A percentile compares a stretch with the other conserved stretches of the same genome.
These are phyloP conservation scores for Callipepla squamata DNA, from an alignment of 2,113 vertebrate genomes.

Conservation along the genomic window DNA sequence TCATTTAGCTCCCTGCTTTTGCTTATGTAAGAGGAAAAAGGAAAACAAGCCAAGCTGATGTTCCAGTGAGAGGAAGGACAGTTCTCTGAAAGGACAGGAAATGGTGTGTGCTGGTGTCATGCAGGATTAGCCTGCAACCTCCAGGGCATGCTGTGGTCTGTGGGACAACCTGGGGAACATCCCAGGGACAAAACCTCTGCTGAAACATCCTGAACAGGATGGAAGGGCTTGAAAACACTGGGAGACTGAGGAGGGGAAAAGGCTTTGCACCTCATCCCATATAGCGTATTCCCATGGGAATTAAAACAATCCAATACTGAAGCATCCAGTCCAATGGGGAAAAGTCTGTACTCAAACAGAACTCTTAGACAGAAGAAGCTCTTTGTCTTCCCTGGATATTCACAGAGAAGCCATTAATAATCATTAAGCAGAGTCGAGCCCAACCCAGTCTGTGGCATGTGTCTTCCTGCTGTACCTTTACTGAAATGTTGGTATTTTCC, in stretches of 20 bases:
- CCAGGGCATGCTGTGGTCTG: background rate
- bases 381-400: background rate
- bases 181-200: background rate
- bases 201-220: background rate
- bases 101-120: background rate
- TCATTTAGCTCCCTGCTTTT: background rate
- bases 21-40: background rate
- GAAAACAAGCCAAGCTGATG: background rate
- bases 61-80: background rate
- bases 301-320: background rate
- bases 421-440: background rate
- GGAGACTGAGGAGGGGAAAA: background rate
- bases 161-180: background rate
- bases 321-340: background rate
- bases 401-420: background rate
- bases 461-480: background rate
- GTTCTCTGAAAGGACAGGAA: background rate
- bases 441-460: background rate
- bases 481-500: background rate
- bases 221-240: background rate
- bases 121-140: background rate
- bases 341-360: background rate
- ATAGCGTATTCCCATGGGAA: background rate
- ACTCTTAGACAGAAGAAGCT: background rate
- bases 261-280: background rate